Conservation (phyloP, 2,888 invertebrate species). For the Drepanosiphum platanoidis region DNA sequence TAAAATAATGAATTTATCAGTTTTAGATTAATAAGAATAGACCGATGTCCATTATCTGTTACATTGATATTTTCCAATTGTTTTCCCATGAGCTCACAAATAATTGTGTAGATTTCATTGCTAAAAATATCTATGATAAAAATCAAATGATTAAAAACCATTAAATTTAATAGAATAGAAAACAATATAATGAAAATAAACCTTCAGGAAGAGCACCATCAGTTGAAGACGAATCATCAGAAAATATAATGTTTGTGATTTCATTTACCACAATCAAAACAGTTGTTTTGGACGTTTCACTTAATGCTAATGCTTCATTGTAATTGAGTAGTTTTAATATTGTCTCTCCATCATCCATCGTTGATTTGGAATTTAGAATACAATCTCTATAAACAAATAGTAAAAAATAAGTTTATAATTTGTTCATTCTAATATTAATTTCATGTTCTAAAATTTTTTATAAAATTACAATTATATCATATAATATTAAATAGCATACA, state of each 20-base stretch:
- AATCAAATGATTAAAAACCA: background rate
- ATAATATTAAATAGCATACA: no score
- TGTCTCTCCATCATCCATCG: conserved; percentile 6
- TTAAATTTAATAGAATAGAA: conserved; percentile 5
- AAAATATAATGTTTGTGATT: conserved; percentile 30
- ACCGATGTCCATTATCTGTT: conserved; percentile 30
- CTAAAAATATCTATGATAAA: conserved; percentile 17
- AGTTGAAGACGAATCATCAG: background rate
- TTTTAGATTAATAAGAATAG: conserved; percentile 43
- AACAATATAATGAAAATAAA: background rate
- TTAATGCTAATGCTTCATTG: conserved; percentile 18
- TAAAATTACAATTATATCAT: no score
- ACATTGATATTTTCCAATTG: conserved; percentile 37
- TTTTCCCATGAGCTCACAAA: conserved; percentile 49
- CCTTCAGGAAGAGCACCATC: conserved; percentile 12
- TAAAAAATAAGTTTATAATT: background rate
- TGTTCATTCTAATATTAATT: no score
- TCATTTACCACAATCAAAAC: conserved; percentile 54
- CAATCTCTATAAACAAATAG: conserved; percentile 31
- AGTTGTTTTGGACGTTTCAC: conserved; percentile 38
- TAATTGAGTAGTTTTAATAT: conserved; percentile 51
- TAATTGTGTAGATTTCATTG: conserved; percentile 36
- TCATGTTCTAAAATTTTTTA: no score
- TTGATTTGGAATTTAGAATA: conserved; percentile 9
- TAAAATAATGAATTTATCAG: conserved; percentile 43